phyloP scores from a whole-genome alignment of 2,888 invertebrate genomes.

The Keiferia lycopersicella region DNA sequence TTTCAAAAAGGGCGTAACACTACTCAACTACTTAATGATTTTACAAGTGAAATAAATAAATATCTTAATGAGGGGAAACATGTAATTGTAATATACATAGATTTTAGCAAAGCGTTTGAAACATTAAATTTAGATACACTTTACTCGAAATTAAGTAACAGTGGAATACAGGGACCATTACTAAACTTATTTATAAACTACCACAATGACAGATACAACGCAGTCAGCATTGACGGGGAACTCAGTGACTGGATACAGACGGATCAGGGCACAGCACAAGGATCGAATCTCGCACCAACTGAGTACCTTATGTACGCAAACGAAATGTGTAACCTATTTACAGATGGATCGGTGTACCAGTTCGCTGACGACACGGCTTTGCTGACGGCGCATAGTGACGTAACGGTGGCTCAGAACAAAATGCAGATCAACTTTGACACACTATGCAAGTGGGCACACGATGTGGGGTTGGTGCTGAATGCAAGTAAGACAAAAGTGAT shows the following conservation, averaged over 20 bases:
- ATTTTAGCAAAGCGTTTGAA: too few species aligned
- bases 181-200: too few species aligned
- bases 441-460: not conserved
- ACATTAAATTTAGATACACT: too few species aligned
- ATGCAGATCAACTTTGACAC: not conserved
- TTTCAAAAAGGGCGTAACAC: constrained; percentile 29
- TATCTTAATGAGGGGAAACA: constrained; percentile 21
- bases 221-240: too few species aligned
- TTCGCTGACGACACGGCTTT: not conserved
- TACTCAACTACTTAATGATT: constrained; percentile 26
- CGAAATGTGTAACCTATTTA: constrained; percentile 22
- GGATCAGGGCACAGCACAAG: constrained; percentile 21
- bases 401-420: not conserved
- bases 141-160: too few species aligned
- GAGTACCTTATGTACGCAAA: constrained; percentile 20
- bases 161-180: too few species aligned
- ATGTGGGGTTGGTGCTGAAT: not conserved
- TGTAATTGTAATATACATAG: constrained; percentile 9
- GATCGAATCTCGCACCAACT: constrained; percentile 14
- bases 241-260: constrained; percentile 1
- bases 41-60: constrained; percentile 26
- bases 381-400: not conserved
- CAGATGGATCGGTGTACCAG: constrained; percentile 17
- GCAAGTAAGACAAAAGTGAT: too few species aligned
- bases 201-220: too few species aligned